Evolutionary conservation across 1,140 invertebrate species (phyloP), one percentile per base, ranked within the genome.

Genomic region (Phocides pigmalion): DNA sequence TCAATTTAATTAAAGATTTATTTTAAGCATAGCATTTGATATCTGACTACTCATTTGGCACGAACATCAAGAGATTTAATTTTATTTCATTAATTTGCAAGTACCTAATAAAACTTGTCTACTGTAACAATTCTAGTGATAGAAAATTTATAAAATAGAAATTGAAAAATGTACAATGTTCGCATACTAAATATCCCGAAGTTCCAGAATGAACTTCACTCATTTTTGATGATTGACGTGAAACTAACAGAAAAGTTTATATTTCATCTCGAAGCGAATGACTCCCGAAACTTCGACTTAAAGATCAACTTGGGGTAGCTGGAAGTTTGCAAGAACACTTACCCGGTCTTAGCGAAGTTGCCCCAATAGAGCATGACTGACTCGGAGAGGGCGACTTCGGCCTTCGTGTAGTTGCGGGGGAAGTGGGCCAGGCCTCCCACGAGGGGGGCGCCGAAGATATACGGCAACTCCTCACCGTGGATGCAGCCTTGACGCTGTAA

Each of bases 261-360:
- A n/a, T 16, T 17, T 4, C 5, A 41, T 32, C n/a, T n/a, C 16
- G n/a, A 0, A 12, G 14, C 20, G 25, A 46, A 46, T 41, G 22
- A 58, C 54, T 56, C 37, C 9, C 14, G 6, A 53, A 56, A 56
- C 25, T 56, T 42, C 11, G 32, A 37, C 20, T n/a, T 56, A 25
- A 28, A 37, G 53, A 56, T 17, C 39, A n/a, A 56, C 39, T 56
- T 44, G 11, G 12, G 41, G 14, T 56, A 16, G 4, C 25, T 4
- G 64, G 32, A 58, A 42, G 25, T 56, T 51, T 44, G 5, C 37
- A 37, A 46, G 47, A 56, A 56, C 25, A 93, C 95, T 95, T 93
- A 99, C 98, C 98, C 98, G 20, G 96, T 97, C 86, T 97, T 96
- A 1, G 97, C 97, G 83, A 99, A 99, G 93, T 99, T 99, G 42